These are phyloP conservation scores for Goniozus legneri DNA, from an alignment of 1,140 invertebrate species.

Conservation along the genomic window DNA sequence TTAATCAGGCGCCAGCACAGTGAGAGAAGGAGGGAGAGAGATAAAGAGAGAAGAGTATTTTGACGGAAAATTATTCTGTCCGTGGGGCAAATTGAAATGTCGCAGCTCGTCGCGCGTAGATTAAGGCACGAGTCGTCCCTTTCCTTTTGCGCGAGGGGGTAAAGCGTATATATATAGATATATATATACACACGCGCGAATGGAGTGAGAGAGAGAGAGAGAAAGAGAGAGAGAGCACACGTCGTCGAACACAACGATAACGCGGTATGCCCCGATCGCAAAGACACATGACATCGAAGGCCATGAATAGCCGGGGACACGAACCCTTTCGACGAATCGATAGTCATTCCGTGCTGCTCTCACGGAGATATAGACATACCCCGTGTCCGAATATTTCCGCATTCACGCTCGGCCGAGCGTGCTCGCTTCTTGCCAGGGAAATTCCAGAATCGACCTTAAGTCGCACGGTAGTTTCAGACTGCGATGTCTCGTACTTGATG, in stretches of 20 bases:
- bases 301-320: slow-evolving; percentile 30
- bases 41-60: too few species aligned
- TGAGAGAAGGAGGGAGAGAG: too few species aligned
- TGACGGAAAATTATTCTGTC: slow-evolving; percentile 16
- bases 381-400: too few species aligned
- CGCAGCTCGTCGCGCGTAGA: slow-evolving; percentile 28
- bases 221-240: too few species aligned
- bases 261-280: slow-evolving; percentile 13
- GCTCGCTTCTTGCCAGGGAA: too few species aligned
- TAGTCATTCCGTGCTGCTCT: slow-evolving; percentile 25
- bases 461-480: too few species aligned
- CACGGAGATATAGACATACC: too few species aligned
- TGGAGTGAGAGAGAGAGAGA: background rate
- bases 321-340: slow-evolving; percentile 29
- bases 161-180: background rate
- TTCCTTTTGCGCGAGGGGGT: background rate
- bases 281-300: slow-evolving; percentile 32
- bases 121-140: slow-evolving; percentile 26
- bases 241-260: too few species aligned
- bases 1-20: too few species aligned
- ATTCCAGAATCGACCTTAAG: too few species aligned
- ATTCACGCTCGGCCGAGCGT: too few species aligned
- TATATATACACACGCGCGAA: background rate
- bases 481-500: too few species aligned
- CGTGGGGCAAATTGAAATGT: slow-evolving; percentile 30